Conservation (phyloP, 1,140 invertebrate genomes). For the Tribolium castaneum region DNA sequence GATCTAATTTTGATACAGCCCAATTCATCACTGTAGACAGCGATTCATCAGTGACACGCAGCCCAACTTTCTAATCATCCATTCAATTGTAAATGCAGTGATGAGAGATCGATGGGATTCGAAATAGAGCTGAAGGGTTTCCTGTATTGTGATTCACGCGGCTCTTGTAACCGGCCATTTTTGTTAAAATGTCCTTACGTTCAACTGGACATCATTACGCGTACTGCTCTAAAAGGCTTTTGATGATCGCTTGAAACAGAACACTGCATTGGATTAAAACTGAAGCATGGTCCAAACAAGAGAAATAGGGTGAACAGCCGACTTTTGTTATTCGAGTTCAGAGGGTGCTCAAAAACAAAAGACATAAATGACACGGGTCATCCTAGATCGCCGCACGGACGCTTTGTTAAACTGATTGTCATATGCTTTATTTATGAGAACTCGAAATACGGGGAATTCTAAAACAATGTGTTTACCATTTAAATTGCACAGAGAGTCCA, state of each 20-base stretch:
- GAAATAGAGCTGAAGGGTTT: conserved; percentile 51
- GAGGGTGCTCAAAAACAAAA: conserved; percentile 41
- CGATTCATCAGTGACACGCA: conserved; percentile 44
- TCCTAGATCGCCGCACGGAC: conserved; percentile 40
- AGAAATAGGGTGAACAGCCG: conserved; percentile 29
- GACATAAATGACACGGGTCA: conserved; percentile 42
- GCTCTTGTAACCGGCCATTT: neutral
- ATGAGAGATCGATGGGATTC: conserved; percentile 52
- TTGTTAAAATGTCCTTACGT: conserved; percentile 22
- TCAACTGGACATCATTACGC: conserved; percentile 41
- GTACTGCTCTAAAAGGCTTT: conserved; percentile 15
- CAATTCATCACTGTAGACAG: conserved; percentile 51
- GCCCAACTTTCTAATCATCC: conserved; percentile 46
- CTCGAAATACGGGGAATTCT: conserved; percentile 27
- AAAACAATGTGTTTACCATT: conserved; percentile 43
- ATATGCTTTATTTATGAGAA: conserved; percentile 41
- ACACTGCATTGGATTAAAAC: conserved; percentile 30
- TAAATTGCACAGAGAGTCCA: conserved; percentile 16
- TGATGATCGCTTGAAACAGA: conserved; percentile 26
- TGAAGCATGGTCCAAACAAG: conserved; percentile 32
- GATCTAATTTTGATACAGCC: conserved; percentile 47
- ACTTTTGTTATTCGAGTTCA: conserved; percentile 44
- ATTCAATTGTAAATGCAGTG: conserved; percentile 54
- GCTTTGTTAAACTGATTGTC: conserved; percentile 46
- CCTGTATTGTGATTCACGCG: conserved; percentile 45